Evolutionary conservation across 2,888 invertebrate genomes (phyloP).

Genomic region (Nyleta sp.): DNA sequence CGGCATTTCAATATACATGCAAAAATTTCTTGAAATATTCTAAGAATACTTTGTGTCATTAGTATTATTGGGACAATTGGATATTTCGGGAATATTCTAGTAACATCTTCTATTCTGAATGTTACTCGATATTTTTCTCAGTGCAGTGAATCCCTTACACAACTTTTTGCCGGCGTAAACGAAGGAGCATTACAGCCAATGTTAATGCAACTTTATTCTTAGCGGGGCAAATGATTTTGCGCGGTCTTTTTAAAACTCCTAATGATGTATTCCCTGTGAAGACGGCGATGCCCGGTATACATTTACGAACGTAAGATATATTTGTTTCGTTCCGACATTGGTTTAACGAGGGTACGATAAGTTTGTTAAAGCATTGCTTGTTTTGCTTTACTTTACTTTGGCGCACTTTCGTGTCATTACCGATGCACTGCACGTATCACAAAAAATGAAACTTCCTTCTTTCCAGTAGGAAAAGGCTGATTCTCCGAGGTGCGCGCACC

Average conservation of each 20-base stretch:
- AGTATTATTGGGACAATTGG: too few relatives aligned
- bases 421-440: conserved; percentile 58
- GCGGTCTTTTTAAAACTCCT: conserved; percentile 15
- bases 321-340: conserved; percentile 60
- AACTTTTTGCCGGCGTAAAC: too few relatives aligned
- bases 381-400: conserved; percentile 57
- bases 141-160: too few relatives aligned
- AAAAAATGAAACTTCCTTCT: conserved; percentile 64
- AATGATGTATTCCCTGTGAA: conserved; percentile 45
- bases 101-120: too few relatives aligned
- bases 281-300: conserved; percentile 23
- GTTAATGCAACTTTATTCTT: conserved; percentile 1
- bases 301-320: conserved; percentile 48
- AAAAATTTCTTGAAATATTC: too few relatives aligned
- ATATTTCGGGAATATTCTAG: too few relatives aligned
- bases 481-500: conserved; percentile 30
- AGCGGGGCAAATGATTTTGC: background rate
- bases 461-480: conserved; percentile 46
- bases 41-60: too few relatives aligned
- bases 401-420: conserved; percentile 60
- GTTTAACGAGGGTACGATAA: conserved; percentile 66
- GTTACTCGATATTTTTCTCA: too few relatives aligned
- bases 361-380: conserved; percentile 64
- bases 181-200: background rate
- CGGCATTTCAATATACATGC: too few relatives aligned